phyloP scores from a whole-genome alignment of 2,888 invertebrate genomes.

The Hirtodrosophila duncani region DNA sequence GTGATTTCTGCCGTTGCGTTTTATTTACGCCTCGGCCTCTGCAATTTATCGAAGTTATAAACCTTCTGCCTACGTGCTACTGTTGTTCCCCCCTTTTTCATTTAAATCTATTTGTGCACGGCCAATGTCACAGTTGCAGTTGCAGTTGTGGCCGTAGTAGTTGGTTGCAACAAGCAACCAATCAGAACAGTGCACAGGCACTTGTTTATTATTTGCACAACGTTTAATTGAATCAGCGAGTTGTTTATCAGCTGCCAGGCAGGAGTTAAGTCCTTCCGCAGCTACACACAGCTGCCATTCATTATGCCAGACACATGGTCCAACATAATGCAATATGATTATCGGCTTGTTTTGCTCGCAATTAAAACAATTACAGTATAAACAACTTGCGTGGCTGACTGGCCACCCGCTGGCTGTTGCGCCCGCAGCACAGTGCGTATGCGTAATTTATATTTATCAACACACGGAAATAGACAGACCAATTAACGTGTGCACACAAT shows the following conservation, averaged over 20 bases:
- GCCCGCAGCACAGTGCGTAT: background rate
- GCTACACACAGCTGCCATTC: slow-evolving; percentile 5
- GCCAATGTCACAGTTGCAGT: slow-evolving; percentile 31
- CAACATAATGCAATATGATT: slow-evolving; percentile 28
- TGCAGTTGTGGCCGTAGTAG: slow-evolving; percentile 12
- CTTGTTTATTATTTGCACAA: slow-evolving; percentile 15
- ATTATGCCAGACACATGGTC: slow-evolving; percentile 1
- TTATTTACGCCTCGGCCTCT: slow-evolving; percentile 55
- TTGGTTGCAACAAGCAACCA: slow-evolving; percentile 42
- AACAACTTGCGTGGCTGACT: too few relatives aligned
- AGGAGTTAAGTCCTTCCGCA: background rate
- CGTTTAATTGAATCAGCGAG: slow-evolving; percentile 28
- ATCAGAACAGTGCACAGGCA: slow-evolving; percentile 11
- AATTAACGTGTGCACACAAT: too few relatives aligned
- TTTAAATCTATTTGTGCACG: slow-evolving; percentile 46
- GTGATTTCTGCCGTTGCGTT: slow-evolving; percentile 44
- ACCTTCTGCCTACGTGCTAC: slow-evolving; percentile 6
- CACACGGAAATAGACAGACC: slow-evolving; percentile 3
- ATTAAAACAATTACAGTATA: slow-evolving; percentile 54
- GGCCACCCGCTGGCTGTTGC: too few relatives aligned
- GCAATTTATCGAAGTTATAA: slow-evolving; percentile 50
- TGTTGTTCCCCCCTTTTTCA: slow-evolving; percentile 11
- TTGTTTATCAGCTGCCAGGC: slow-evolving; percentile 34
- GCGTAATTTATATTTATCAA: background rate
- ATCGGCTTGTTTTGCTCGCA: slow-evolving; percentile 51